Evolutionary conservation across 2,113 vertebrate genomes (phyloP).

Genomic region (Myodes glareolus): DNA sequence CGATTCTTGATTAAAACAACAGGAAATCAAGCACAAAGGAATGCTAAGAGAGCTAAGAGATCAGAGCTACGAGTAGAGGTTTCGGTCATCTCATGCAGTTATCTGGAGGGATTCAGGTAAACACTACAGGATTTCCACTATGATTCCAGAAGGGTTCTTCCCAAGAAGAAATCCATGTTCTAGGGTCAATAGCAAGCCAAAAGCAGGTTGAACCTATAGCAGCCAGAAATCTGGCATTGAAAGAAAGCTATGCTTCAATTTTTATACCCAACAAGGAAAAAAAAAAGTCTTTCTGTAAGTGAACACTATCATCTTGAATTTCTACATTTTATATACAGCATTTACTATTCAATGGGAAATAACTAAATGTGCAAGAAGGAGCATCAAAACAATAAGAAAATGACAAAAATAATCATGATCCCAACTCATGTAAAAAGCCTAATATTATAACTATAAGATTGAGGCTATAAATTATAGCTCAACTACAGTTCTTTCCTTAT

Average conservation of each 20-base stretch:
- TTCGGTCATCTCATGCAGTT: not conserved
- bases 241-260: not conserved
- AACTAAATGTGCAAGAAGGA: not conserved
- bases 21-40: slow-evolving; percentile 6
- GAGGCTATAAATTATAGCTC: not conserved
- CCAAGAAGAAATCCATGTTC: not conserved
- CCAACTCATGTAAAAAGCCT: not conserved
- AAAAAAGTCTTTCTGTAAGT: not conserved
- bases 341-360: slow-evolving; percentile 1
- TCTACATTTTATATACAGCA: not conserved
- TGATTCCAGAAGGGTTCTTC: not conserved
- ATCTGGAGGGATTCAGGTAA: not conserved
- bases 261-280: not conserved
- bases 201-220: not conserved
- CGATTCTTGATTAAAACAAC: not conserved
- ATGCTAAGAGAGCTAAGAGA: not conserved
- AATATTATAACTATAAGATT: not conserved
- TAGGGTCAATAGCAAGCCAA: not conserved
- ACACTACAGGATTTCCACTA: not conserved
- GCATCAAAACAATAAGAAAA: not conserved
- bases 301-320: not conserved
- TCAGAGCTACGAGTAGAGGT: not conserved
- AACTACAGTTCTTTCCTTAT: not conserved
- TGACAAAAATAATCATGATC: not conserved
- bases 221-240: not conserved